A percentile compares a stretch with the other conserved stretches of the same genome.
Evolutionary conservation across 1,140 invertebrate species (phyloP).

Genomic region (Tigriopus japonicus): DNA sequence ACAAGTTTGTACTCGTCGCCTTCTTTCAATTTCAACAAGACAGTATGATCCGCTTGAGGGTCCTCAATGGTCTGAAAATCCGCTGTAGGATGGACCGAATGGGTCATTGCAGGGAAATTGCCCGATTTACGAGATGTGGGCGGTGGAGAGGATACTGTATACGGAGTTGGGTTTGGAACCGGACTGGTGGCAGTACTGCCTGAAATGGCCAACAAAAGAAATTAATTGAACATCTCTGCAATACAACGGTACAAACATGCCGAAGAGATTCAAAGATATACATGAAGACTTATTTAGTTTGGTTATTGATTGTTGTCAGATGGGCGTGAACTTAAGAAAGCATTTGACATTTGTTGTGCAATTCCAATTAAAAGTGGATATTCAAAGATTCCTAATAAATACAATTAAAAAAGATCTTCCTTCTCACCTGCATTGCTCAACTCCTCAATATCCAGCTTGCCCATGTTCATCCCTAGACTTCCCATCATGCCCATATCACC

Average conservation of each 20-base stretch:
- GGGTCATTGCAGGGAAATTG: too few relatives aligned
- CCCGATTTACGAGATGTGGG: background rate
- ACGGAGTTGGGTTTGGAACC: background rate
- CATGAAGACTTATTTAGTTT: too few relatives aligned
- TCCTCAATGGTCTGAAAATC: background rate
- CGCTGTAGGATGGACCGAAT: background rate
- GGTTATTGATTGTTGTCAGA: too few relatives aligned
- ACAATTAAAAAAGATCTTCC: too few relatives aligned
- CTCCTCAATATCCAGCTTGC: conserved; percentile 1
- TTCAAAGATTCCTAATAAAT: too few relatives aligned
- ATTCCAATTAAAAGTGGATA: too few relatives aligned
- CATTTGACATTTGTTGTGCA: too few relatives aligned
- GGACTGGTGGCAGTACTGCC: background rate
- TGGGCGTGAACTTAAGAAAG: too few relatives aligned
- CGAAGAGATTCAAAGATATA: too few relatives aligned
- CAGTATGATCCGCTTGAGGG: background rate
- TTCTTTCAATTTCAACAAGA: conserved; percentile 13
- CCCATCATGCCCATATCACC: background rate
- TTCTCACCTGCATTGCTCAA: conserved; percentile 3
- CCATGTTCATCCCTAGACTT: background rate
- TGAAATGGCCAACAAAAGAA: too few relatives aligned
- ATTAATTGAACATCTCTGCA: too few relatives aligned
- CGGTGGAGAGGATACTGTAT: conserved; percentile 5
- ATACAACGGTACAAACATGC: too few relatives aligned
- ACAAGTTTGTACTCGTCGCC: conserved; percentile 14